Conservation (phyloP, 2,113 vertebrate species). For the Delphinus delphis region DNA sequence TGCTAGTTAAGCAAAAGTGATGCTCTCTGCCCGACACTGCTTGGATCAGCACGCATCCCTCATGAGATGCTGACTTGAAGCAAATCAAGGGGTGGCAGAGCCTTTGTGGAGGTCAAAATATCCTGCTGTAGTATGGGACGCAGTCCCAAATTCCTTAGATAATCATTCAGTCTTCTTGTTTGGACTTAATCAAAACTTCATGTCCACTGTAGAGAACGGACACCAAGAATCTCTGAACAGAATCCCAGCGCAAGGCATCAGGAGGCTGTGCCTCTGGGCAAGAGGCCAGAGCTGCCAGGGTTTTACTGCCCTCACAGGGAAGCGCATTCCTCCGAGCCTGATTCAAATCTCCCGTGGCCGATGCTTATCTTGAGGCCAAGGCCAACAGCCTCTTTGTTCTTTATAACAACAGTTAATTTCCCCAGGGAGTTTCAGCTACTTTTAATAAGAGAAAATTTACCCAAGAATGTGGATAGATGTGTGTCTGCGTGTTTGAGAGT, state of each 20-base stretch:
- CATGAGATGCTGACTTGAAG: constrained; percentile 44
- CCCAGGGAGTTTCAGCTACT: constrained; percentile 34
- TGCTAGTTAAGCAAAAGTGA: neutral
- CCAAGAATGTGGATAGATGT: neutral
- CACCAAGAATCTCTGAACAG: neutral
- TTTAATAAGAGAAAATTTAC: constrained; percentile 59
- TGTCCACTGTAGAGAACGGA: constrained; percentile 39
- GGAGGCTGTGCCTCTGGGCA: constrained; percentile 59
- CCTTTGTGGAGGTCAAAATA: constrained; percentile 7
- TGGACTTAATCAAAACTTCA: constrained; percentile 70
- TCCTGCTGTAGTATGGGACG: neutral
- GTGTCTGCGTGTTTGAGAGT: neutral
- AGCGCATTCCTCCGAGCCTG: neutral
- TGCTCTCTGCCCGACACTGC: constrained; percentile 17
- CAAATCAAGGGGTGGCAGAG: constrained; percentile 23
- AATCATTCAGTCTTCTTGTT: constrained; percentile 44
- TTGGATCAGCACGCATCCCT: neutral
- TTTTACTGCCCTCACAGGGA: constrained; percentile 56
- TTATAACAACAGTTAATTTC: constrained; percentile 67
- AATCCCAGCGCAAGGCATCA: neutral
- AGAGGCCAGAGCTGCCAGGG: constrained; percentile 53
- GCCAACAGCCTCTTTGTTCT: constrained; percentile 36
- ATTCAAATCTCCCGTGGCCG: constrained; percentile 50
- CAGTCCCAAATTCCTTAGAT: constrained; percentile 58
- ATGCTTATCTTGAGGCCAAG: constrained; percentile 62